These are phyloP conservation scores for Drosophila paucipuncta DNA, from an alignment of 2,888 invertebrate genomes.

Conservation along the genomic window DNA sequence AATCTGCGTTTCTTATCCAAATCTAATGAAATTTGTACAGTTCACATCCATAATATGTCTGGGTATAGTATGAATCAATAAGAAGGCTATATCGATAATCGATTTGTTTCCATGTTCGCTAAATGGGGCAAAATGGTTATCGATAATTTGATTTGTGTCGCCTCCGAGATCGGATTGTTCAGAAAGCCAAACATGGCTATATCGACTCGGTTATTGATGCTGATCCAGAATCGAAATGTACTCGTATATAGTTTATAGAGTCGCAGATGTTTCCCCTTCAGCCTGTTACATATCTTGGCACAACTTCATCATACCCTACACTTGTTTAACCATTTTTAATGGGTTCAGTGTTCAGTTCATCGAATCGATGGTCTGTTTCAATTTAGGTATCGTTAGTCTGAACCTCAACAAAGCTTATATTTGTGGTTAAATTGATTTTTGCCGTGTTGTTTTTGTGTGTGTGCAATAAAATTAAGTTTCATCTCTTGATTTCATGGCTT, in stretches of 20 bases:
- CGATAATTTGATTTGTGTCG: not conserved
- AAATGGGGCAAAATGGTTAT: not conserved
- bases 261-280: not conserved
- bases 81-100: not conserved
- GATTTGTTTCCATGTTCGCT: not conserved
- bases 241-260: not conserved
- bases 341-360: not conserved
- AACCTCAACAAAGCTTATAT: not conserved
- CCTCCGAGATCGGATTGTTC: not conserved
- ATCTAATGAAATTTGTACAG: not conserved
- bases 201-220: not conserved
- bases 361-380: not conserved
- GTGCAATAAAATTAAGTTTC: slow-evolving; percentile 5
- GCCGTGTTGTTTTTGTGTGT: slow-evolving; percentile 3
- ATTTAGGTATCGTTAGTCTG: not conserved
- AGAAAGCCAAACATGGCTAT: not conserved
- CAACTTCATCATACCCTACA: not conserved
- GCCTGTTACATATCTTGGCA: not conserved
- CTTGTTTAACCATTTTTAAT: not conserved
- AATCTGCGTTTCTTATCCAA: not conserved
- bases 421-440: not conserved
- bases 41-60: not conserved
- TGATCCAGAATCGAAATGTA: not conserved
- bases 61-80: not conserved
- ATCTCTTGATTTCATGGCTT: slow-evolving; percentile 15